Percentiles rank a stretch among this genome's conserved stretches.
These are phyloP conservation scores for Otis tarda DNA, from an alignment of 2,113 vertebrate genomes.

Conservation along the genomic window DNA sequence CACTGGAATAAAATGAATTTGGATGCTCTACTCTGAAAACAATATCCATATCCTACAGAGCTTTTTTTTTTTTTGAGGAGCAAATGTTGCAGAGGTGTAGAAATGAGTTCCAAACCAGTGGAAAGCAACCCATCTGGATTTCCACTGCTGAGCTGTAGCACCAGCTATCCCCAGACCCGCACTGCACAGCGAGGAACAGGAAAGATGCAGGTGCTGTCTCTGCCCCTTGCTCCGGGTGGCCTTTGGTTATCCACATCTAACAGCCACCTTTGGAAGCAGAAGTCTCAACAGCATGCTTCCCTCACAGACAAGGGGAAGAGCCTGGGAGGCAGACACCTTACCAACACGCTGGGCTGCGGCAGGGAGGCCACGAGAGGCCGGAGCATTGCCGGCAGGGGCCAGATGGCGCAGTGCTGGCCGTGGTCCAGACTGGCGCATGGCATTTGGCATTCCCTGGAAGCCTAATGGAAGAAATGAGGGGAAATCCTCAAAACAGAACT, in stretches of 20 bases:
- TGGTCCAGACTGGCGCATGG: constrained; percentile 93
- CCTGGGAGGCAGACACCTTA: constrained; percentile 67
- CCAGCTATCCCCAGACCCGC: background rate
- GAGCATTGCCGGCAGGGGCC: constrained; percentile 79
- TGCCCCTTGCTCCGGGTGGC: background rate
- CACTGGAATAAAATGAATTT: background rate
- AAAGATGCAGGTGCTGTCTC: background rate
- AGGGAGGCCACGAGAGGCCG: constrained; percentile 87
- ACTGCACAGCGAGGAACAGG: background rate
- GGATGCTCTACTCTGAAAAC: background rate
- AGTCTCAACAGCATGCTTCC: background rate
- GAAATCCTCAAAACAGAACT: background rate
- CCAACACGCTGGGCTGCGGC: constrained; percentile 84
- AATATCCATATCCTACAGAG: background rate
- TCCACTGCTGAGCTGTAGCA: constrained; percentile 47
- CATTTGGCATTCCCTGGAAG: constrained; percentile 91
- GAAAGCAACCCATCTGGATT: constrained; percentile 70
- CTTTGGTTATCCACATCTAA: background rate
- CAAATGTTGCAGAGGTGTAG: constrained; percentile 71
- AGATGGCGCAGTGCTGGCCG: constrained; percentile 89
- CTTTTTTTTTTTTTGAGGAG: background rate
- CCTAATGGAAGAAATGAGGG: constrained; percentile 54
- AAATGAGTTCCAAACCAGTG: constrained; percentile 63
- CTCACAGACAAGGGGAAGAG: background rate
- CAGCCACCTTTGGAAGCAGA: background rate